Base-by-base conservation (phyloP, 2,113 vertebrate species). In the Illadopsis cleaveri region DNA sequence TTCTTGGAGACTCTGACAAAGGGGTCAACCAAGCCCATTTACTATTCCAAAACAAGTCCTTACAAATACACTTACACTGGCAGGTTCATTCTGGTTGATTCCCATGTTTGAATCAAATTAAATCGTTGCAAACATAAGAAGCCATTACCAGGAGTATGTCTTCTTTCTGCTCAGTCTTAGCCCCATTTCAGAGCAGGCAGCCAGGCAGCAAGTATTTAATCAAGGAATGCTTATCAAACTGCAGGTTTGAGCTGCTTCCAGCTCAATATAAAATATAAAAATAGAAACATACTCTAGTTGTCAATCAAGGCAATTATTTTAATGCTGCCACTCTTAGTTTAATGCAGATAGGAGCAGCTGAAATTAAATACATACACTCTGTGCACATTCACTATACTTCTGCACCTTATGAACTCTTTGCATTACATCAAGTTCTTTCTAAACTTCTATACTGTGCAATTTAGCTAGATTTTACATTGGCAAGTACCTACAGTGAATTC, bases 221-320 rank as follows among this genome's bases (percentile, higher is more conserved):
- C 94, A 96, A 96, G 45, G 40, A 94, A 82, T 44, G 65, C n/a
- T 96, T 94, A 96, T 84, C 97, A 93, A 94, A 88, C 73, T 80
- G 51, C 78, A 97, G 38, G 27, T 82, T 93, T 86, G 70, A 73
- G 44, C 11, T 66, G 35, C 94, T 94, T 68, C 5, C 76, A 76
- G 45, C 45, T 45, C 20, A 45, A 45, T 45, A 45, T 45, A 92
- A 94, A 95, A 82, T 47, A 92, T 56, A 87, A 95, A 90, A 95
- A 95, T 66, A 96, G 50, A 93, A 93, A 91, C 28, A 77, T 44
- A 76, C 38, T 91, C 80, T 27, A 47, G n/a, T n/a, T 70, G 69
- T 84, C 89, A 93, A 62, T 96, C 76, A 87, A 78, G 47, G 60
- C 5, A 30, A 89, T 92, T 90, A 88, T 90, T 97, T 92, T 92